Evolutionary conservation across 2,797 vertebrate species (phyloP).

Genomic region (Ctenopoma multispine): DNA sequence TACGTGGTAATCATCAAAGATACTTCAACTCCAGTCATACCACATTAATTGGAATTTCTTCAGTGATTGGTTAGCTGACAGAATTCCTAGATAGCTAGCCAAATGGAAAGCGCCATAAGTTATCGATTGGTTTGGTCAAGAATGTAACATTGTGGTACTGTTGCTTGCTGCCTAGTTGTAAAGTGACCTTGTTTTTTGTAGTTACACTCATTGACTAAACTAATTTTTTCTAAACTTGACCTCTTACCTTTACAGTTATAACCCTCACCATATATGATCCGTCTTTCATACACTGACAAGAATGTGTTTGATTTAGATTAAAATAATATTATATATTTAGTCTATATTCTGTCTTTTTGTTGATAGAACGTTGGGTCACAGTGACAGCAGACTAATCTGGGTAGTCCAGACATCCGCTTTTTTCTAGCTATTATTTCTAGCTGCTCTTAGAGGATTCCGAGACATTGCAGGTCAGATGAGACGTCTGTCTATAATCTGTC

Average conservation of each 20-base stretch:
- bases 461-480: too few relatives aligned
- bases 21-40: not conserved
- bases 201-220: not conserved
- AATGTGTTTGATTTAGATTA: not conserved
- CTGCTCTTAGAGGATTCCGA: not conserved
- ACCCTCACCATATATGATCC: not conserved
- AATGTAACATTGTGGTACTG: not conserved
- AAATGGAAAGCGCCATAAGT: not conserved
- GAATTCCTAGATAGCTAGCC: too few relatives aligned
- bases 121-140: not conserved
- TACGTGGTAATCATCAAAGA: not conserved
- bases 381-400: too few relatives aligned
- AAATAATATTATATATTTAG: not conserved
- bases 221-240: not conserved
- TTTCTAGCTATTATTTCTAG: too few relatives aligned
- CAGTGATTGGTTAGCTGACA: too few relatives aligned
- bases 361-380: not conserved
- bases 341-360: not conserved
- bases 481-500: too few relatives aligned
- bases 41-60: too few relatives aligned
- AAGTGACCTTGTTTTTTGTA: not conserved
- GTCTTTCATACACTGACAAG: too few relatives aligned
- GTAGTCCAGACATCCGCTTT: too few relatives aligned
- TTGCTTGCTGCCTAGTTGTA: constrained; percentile 8
- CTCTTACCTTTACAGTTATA: not conserved